Evolutionary conservation across 1,140 invertebrate genomes (phyloP).

Genomic region (Triops longicaudatus): DNA sequence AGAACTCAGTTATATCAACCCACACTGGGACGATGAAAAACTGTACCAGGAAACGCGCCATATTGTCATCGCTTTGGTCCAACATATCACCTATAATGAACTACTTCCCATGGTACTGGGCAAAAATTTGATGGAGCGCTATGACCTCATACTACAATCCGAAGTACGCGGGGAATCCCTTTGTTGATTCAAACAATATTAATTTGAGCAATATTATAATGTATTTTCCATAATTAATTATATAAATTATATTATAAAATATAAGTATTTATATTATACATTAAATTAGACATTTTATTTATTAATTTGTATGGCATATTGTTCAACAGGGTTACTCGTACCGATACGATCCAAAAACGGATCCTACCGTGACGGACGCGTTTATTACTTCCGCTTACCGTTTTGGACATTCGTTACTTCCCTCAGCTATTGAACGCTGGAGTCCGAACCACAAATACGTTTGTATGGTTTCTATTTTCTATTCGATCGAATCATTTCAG

Average conservation of each 20-base stretch:
- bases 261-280: too few relatives aligned
- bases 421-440: slow-evolving; percentile 45
- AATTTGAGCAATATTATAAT: too few relatives aligned
- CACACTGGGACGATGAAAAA: slow-evolving; percentile 48
- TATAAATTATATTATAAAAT: too few relatives aligned
- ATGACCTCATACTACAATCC: slow-evolving; percentile 33
- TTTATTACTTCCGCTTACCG: slow-evolving; percentile 46
- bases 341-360: slow-evolving; percentile 47
- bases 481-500: neutral
- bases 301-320: neutral
- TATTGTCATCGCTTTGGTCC: slow-evolving; percentile 46
- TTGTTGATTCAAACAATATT: slow-evolving; percentile 4
- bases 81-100: slow-evolving; percentile 51
- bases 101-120: slow-evolving; percentile 50
- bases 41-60: slow-evolving; percentile 48
- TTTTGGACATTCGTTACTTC: slow-evolving; percentile 47
- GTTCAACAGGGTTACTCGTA: slow-evolving; percentile 43
- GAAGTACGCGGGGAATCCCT: slow-evolving; percentile 33
- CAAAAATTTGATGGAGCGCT: slow-evolving; percentile 40
- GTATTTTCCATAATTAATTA: too few relatives aligned
- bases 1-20: slow-evolving; percentile 42
- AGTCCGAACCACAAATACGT: slow-evolving; percentile 45
- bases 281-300: too few relatives aligned
- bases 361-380: slow-evolving; percentile 39
- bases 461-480: slow-evolving; percentile 35